phyloP scores from a whole-genome alignment of 2,113 vertebrate species.

The Pristiophorus japonicus region DNA sequence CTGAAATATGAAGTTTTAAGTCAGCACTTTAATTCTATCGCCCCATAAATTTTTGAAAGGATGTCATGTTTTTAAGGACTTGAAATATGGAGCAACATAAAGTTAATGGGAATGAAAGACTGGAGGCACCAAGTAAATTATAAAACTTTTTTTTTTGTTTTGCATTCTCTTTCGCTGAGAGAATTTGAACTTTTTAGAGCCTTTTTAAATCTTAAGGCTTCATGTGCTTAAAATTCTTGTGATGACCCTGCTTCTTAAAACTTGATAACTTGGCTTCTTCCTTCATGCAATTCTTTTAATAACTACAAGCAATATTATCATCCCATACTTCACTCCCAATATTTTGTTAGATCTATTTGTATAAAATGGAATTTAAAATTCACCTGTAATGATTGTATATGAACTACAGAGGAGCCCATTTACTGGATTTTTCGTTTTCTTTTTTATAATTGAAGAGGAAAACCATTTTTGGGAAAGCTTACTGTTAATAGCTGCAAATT shows the following conservation, averaged over 20 bases:
- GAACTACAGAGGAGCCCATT: conserved; percentile 63
- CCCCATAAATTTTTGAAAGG: not conserved
- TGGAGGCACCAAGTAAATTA: not conserved
- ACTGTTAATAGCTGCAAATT: conserved; percentile 48
- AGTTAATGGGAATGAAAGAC: not conserved
- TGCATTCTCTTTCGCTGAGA: not conserved
- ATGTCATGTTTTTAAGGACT: not conserved
- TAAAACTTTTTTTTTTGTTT: not conserved
- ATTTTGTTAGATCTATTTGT: conserved; percentile 67
- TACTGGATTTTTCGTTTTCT: conserved; percentile 55
- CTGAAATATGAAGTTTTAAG: conserved; percentile 26
- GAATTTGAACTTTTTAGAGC: conserved; percentile 14
- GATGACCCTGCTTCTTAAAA: conserved; percentile 3
- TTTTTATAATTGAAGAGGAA: conserved; percentile 52
- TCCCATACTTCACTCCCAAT: conserved; percentile 76
- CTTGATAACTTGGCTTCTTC: not conserved
- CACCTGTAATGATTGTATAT: conserved; percentile 56
- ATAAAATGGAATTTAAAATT: conserved; percentile 60
- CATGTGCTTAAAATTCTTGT: not conserved
- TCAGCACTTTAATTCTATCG: conserved; percentile 25
- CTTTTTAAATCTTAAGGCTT: not conserved
- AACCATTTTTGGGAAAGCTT: conserved; percentile 44
- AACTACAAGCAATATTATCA: conserved; percentile 58
- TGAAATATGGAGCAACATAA: not conserved
- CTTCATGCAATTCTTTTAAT: conserved; percentile 48